Evolutionary conservation across 2,888 invertebrate genomes (phyloP), one percentile per base, ranked within the genome.

Genomic region (Kuschelorhynchus macadamiae): DNA sequence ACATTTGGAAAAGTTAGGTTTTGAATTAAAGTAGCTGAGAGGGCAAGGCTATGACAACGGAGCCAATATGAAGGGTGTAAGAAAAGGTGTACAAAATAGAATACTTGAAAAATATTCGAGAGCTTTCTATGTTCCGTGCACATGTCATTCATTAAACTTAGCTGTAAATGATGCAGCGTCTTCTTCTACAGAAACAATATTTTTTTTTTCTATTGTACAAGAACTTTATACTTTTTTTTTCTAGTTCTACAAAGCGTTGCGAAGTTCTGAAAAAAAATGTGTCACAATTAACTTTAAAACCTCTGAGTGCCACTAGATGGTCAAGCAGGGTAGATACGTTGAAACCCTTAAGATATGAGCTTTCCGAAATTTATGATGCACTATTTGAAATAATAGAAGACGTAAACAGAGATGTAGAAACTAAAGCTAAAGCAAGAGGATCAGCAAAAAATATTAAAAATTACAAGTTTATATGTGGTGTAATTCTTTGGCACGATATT

Each of bases 391-490:
- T 66, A 66, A 44, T 49, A 62, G 46, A 46, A 30, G 57, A 42
- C 66, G 33, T 61, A 62, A 61, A 66, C 32, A 33, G 61, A 61
- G 62, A 62, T 65, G n/a, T n/a, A n/a, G n/a, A 47, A 59, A 63
- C 59, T 63, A 59, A 59, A 64, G 68, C 59, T 59, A 68, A 68
- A 64, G 64, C 59, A 41, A 68, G 57, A 63, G n/a, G n/a, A n/a
- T n/a, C n/a, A n/a, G n/a, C n/a, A n/a, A n/a, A n/a, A n/a, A n/a
- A n/a, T n/a, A n/a, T n/a, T n/a, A n/a, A n/a, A n/a, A n/a, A n/a
- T n/a, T n/a, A n/a, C 59, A 59, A 68, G 60, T 68, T 68, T 47
- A 55, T 69, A 60, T 64, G 64, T 42, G 18, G 53, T 55, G 64
- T 60, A 69, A 60, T 69, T 63, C 49, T 67, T 30, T 67, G 44